Base-by-base conservation (phyloP, 2,113 vertebrate genomes). In the Ciconia boyciana region DNA sequence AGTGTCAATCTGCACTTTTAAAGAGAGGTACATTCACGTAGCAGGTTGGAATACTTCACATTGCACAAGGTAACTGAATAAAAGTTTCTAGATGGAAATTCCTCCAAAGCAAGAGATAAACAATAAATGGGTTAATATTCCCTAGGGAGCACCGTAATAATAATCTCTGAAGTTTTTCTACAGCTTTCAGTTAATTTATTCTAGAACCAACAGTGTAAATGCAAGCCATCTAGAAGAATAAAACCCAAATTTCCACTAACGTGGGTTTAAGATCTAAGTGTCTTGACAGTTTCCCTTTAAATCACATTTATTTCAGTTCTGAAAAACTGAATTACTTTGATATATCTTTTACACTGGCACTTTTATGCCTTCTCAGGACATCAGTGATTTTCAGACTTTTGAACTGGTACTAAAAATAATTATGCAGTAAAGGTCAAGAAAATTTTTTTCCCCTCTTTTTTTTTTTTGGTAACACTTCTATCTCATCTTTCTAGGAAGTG, bases 311-410 rank as follows among this genome's bases (percentile, higher is more conserved):
- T 92, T 93, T 86, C 79, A 80, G 49, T 89, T 88, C 76, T 19
- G 29, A 70, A 93, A 93, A 93, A 88, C 28, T 15, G 29, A 92
- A 86, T 93, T 88, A 54, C 90, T 92, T 95, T 86, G 68, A 92
- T 93, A 18, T 10, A 83, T 81, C 49, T 89, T 70, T 80, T 36
- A 87, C 18, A 16, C 26, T 60, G 77, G 39, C 29, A 90, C 48
- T 90, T 93, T 83, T 54, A 94, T 74, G 83, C 62, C 66, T 94
- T 91, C 83, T 80, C 49, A 74, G 87, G 91, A 87, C 91, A 85
- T 69, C 83, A 70, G 52, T 64, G 74, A 89, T 89, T 93, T 75
- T 91, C 77, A 84, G 31, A 76, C 77, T 91, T 94, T 58, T 82
- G 74, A 97, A 89, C 32, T 3, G 3, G 20, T 57, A 91, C 83